Percentiles rank a stretch among this genome's conserved stretches.
phyloP scores from a whole-genome alignment of 2,797 vertebrate species.

The Naso thynnoides region DNA sequence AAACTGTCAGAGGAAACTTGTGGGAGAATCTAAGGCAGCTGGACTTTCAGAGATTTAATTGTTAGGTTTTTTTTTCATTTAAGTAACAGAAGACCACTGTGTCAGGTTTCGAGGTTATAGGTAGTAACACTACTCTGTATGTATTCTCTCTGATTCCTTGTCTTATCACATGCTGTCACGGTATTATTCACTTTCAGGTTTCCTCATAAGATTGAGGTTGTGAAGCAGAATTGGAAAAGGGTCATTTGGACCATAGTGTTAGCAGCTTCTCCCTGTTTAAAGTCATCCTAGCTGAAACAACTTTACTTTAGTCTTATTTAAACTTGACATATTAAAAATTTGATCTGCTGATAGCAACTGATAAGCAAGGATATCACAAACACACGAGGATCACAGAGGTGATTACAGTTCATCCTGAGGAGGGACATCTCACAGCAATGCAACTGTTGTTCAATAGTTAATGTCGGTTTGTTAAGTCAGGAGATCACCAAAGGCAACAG shows the following conservation, averaged over 20 bases:
- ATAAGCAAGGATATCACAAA: too few species aligned
- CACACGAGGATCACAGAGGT: too few species aligned
- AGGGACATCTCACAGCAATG: neutral
- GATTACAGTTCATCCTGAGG: neutral
- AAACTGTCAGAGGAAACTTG: constrained; percentile 37
- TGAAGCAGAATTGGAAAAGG: too few species aligned
- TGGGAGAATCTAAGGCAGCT: constrained; percentile 35
- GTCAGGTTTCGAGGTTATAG: constrained; percentile 45
- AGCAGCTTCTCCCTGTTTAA: too few species aligned
- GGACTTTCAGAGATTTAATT: constrained; percentile 31
- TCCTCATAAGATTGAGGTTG: neutral
- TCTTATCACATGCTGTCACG: constrained; percentile 24
- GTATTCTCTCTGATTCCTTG: constrained; percentile 14
- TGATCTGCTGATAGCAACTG: too few species aligned
- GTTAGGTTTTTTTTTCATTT: constrained; percentile 3
- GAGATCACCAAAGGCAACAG: too few species aligned
- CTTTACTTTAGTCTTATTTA: too few species aligned
- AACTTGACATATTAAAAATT: too few species aligned
- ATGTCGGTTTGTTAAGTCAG: neutral
- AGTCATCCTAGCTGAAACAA: too few species aligned
- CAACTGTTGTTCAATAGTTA: too few species aligned
- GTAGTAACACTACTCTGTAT: constrained; percentile 15
- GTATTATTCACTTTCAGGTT: constrained; percentile 12
- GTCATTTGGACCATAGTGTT: too few species aligned
- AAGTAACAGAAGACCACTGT: constrained; percentile 23